These are phyloP conservation scores for Ibycter americanus DNA, from an alignment of 2,797 vertebrate species.

Conservation along the genomic window DNA sequence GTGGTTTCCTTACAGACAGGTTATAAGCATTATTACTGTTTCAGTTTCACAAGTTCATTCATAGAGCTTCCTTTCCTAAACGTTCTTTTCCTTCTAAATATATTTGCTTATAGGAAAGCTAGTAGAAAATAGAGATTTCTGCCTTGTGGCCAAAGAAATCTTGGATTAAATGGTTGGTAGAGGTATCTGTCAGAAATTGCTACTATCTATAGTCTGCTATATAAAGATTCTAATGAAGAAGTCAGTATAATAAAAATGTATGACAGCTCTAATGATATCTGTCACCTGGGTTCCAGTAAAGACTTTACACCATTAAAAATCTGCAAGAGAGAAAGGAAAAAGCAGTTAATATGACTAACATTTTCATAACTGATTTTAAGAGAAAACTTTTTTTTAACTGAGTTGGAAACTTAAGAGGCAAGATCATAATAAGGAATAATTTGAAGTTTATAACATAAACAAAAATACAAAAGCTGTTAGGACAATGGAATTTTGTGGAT, in stretches of 20 bases:
- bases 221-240: not conserved
- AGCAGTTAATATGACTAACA: not conserved
- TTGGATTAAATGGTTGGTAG: not conserved
- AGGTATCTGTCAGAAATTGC: not conserved
- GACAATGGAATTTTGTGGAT: not conserved
- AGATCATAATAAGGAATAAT: not conserved
- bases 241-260: not conserved
- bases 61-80: not conserved
- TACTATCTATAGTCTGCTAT: not conserved
- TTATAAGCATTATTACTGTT: not conserved
- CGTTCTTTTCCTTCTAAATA: not conserved
- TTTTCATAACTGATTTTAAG: not conserved
- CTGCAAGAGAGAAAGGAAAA: not conserved
- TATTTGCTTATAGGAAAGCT: not conserved
- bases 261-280: not conserved
- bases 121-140: not conserved
- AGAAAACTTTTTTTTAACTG: not conserved
- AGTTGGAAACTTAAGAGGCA: not conserved
- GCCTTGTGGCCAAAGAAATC: not conserved
- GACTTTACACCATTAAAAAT: not conserved
- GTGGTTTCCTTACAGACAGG: not conserved
- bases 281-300: not conserved
- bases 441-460: not conserved
- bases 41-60: not conserved
- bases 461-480: not conserved